A percentile compares a stretch with the other conserved stretches of the same genome.
phyloP scores from a whole-genome alignment of 2,113 vertebrate genomes.

The Brachirus orientalis region DNA sequence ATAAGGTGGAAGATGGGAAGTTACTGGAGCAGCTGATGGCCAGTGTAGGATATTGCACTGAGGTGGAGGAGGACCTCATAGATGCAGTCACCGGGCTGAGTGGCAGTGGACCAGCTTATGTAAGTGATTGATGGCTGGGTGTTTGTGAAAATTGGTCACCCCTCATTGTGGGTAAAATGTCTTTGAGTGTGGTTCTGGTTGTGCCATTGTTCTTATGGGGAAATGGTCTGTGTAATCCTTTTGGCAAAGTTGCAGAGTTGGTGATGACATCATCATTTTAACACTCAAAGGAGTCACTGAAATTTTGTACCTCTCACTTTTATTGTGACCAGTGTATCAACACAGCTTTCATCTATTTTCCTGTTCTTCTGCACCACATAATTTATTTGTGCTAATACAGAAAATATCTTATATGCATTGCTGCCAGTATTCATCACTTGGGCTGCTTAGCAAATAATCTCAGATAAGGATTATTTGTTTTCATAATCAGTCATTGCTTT shows the following conservation, averaged over 20 bases:
- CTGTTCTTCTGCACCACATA: no score
- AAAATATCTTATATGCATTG: not conserved
- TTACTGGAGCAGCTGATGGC: constrained; percentile 96
- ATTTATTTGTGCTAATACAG: not conserved
- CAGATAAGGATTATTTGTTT: not conserved
- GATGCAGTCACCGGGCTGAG: constrained; percentile 96
- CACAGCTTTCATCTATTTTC: not conserved
- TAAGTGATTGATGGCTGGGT: constrained; percentile 77
- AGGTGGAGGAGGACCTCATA: constrained; percentile 97
- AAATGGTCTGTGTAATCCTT: not conserved
- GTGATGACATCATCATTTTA: not conserved
- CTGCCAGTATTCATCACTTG: no score
- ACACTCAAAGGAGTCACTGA: not conserved
- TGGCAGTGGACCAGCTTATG: constrained; percentile 96
- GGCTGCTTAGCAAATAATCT: not conserved
- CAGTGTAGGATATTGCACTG: constrained; percentile 95
- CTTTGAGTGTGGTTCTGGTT: no score
- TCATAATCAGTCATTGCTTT: not conserved
- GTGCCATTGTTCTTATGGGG: no score
- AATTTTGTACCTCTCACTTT: no score
- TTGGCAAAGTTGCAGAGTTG: not conserved
- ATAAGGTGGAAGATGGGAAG: constrained; percentile 87
- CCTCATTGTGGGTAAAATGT: no score
- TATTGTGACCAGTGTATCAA: not conserved
- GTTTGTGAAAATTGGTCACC: no score